Conservation (phyloP, 2,113 vertebrate species). For the Entomyzon cyanotis region DNA sequence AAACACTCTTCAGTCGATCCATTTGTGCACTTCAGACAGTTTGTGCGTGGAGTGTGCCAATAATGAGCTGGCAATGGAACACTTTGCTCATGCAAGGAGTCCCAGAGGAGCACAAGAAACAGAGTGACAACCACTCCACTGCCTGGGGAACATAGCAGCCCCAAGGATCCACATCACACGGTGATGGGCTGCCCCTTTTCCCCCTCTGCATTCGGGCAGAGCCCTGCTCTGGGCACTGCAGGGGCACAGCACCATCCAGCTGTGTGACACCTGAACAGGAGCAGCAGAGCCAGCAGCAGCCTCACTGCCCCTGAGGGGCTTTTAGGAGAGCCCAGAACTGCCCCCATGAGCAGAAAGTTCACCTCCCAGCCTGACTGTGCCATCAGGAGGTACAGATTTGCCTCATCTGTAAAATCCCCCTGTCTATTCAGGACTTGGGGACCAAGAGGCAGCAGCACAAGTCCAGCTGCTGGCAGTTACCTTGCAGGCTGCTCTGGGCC, state of each 20-base stretch:
- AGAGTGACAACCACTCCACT: background rate
- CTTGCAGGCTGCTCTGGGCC: background rate
- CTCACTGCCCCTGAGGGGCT: fast-evolving
- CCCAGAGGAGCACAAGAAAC: background rate
- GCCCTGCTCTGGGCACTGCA: background rate
- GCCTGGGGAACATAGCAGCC: background rate
- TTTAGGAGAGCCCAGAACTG: background rate
- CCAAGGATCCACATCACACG: fast-evolving
- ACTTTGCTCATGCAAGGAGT: fast-evolving
- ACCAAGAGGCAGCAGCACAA: background rate
- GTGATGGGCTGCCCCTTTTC: fast-evolving
- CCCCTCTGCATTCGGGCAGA: fast-evolving
- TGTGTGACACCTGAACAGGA: fast-evolving
- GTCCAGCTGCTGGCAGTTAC: background rate
- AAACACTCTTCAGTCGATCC: background rate
- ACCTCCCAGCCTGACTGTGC: background rate
- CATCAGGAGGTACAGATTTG: background rate
- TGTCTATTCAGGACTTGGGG: background rate
- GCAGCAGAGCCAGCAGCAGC: background rate
- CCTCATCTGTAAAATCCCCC: too few relatives aligned
- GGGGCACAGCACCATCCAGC: background rate
- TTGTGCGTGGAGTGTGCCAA: fast-evolving
- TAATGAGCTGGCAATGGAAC: background rate
- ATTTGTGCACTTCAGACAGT: background rate
- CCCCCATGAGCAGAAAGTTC: fast-evolving